phyloP scores from a whole-genome alignment of 2,113 vertebrate genomes.

The Phocoena phocoena region DNA sequence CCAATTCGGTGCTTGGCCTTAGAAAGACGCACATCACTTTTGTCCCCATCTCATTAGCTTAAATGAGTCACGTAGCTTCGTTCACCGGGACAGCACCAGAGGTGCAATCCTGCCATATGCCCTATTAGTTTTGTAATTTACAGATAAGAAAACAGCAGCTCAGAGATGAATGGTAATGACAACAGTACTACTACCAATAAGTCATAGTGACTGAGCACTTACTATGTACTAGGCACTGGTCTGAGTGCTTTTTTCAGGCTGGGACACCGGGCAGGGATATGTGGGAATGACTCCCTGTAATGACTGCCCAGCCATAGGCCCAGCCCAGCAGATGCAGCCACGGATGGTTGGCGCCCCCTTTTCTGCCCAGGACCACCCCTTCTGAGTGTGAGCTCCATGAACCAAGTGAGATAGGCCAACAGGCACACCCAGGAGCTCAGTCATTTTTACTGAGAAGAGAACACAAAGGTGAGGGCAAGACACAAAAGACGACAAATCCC shows the following conservation, averaged over 20 bases:
- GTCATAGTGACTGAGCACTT: fast-evolving
- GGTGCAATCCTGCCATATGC: fast-evolving
- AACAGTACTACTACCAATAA: fast-evolving
- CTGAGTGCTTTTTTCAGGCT: not conserved
- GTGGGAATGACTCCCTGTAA: not conserved
- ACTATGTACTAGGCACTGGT: not conserved
- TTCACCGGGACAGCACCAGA: not conserved
- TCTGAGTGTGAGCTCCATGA: not conserved
- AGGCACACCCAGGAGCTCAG: not conserved
- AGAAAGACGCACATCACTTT: not conserved
- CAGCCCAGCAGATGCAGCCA: not conserved
- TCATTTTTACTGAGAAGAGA: not conserved
- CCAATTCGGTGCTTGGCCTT: not conserved
- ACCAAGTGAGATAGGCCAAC: not conserved
- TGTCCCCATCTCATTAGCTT: not conserved
- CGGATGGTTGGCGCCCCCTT: fast-evolving
- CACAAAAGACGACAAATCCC: fast-evolving
- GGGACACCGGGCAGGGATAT: not conserved
- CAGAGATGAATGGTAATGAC: too few species aligned
- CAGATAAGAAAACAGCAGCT: not conserved
- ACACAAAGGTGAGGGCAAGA: not conserved
- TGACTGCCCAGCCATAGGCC: fast-evolving
- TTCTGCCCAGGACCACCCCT: not conserved
- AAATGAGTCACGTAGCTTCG: not conserved
- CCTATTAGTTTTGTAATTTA: not conserved